phyloP scores from a whole-genome alignment of 1,140 invertebrate genomes.

The Ladona fulva region DNA sequence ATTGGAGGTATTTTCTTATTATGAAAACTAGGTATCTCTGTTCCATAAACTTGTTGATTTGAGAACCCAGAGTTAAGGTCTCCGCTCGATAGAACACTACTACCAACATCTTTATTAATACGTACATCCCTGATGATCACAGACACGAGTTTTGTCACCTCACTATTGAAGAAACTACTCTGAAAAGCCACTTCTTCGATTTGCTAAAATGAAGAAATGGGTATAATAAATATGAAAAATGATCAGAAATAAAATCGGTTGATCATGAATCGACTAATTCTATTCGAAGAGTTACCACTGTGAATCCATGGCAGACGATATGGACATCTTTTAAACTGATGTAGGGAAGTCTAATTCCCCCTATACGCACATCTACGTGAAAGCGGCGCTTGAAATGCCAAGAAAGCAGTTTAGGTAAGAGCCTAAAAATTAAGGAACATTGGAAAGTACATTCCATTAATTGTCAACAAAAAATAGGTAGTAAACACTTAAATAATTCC shows the following conservation, averaged over 20 bases:
- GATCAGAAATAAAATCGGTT: not conserved
- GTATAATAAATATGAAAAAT: constrained; percentile 14
- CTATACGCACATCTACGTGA: constrained; percentile 55
- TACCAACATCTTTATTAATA: constrained; percentile 68
- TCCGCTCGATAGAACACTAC: constrained; percentile 24
- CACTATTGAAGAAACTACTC: constrained; percentile 82
- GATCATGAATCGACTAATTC: not conserved
- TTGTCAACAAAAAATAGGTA: not conserved
- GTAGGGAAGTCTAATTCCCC: constrained; percentile 55
- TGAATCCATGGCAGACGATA: constrained; percentile 54
- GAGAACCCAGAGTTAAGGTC: not conserved
- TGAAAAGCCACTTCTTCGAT: constrained; percentile 77
- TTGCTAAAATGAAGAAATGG: constrained; percentile 48
- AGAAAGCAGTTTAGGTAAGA: constrained; percentile 53
- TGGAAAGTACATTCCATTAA: not conserved
- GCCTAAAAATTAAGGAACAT: constrained; percentile 37
- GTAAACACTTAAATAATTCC: not conserved
- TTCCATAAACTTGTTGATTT: not conserved
- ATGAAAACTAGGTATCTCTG: constrained; percentile 22
- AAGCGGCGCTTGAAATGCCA: constrained; percentile 58
- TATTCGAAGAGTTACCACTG: constrained; percentile 46
- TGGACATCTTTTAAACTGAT: constrained; percentile 56
- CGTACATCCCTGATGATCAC: constrained; percentile 74
- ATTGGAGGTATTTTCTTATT: constrained; percentile 58
- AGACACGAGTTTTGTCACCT: constrained; percentile 77